A percentile compares a stretch with the other conserved stretches of the same genome.
These are phyloP conservation scores for Gyrodactylus salaris DNA, from an alignment of 1,140 invertebrate species.

Conservation along the genomic window DNA sequence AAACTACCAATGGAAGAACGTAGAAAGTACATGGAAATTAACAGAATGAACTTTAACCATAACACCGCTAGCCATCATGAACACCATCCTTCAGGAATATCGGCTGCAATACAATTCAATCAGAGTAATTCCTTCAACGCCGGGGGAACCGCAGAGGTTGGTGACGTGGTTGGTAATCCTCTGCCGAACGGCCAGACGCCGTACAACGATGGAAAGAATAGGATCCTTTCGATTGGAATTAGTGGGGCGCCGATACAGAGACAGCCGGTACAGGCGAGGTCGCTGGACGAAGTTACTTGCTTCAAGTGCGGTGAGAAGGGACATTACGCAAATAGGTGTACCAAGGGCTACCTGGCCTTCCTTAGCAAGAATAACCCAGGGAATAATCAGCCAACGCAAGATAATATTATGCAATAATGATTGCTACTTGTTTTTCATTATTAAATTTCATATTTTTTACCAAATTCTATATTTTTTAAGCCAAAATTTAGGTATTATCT, in stretches of 20 bases:
- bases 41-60: neutral
- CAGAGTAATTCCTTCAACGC: neutral
- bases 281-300: slow-evolving; percentile 66
- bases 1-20: slow-evolving; percentile 3
- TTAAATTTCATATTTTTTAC: no score
- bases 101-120: neutral
- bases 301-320: slow-evolving; percentile 92
- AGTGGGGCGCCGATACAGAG: neutral
- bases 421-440: no score
- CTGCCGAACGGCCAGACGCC: neutral
- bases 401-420: no score
- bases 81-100: neutral
- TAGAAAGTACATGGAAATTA: neutral
- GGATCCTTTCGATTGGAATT: neutral
- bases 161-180: neutral
- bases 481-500: no score
- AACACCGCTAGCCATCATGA: no score
- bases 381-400: neutral
- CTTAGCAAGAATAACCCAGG: neutral
- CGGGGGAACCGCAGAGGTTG: neutral
- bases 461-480: no score
- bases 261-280: slow-evolving; percentile 15
- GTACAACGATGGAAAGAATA: neutral
- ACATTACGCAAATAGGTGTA: slow-evolving; percentile 88
- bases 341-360: neutral